Evolutionary conservation across 2,888 invertebrate genomes (phyloP), one percentile per base, ranked within the genome.

Genomic region (Xestia c-nigrum): DNA sequence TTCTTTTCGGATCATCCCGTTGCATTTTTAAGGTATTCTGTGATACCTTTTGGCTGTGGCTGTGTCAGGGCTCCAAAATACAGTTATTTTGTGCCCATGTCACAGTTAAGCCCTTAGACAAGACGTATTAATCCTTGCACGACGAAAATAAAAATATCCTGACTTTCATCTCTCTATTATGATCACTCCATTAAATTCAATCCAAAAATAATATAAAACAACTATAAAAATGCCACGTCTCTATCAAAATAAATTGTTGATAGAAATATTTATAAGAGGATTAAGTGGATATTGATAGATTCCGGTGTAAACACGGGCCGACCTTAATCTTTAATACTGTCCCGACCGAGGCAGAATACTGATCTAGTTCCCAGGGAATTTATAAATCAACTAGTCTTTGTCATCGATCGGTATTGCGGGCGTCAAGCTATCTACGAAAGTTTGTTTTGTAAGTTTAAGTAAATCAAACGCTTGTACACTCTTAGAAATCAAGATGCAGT

Each of bases 201-300:
- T 21, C 12, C n/a, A 80, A 85, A 72, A 80, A 81, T 68, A 77
- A 78, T 47, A 70, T 38, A 47, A 79, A 67, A 83, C n/a, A 61
- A 59, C 47, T 59, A 40, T 61, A 57, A 78, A 72, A 68, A 59
- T 43, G 61, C 76, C 38, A 24, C 40, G 24, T 70, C 76, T 76
- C 72, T 70, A 76, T 80, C 76, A 80, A 85, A 87, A 87, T 76
- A 79, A 14, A 19, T 59, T 63, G 84, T 79, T 74, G 76, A 87
- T 83, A 76, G 75, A 84, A 84, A 83, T 78, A 77, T 78, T 72
- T 75, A 74, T 84, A 86, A 81, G 70, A 80, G 76, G 81, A 84
- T 82, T 85, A 86, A 78, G 31, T 14, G 50, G 85, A 78, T 87
- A 76, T 73, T 77, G 72, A 77, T 77, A 76, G 76, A 80, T 83